Percentiles rank a stretch among this genome's conserved stretches.
phyloP scores from a whole-genome alignment of 2,888 invertebrate species.

The Leptura quadrifasciata region DNA sequence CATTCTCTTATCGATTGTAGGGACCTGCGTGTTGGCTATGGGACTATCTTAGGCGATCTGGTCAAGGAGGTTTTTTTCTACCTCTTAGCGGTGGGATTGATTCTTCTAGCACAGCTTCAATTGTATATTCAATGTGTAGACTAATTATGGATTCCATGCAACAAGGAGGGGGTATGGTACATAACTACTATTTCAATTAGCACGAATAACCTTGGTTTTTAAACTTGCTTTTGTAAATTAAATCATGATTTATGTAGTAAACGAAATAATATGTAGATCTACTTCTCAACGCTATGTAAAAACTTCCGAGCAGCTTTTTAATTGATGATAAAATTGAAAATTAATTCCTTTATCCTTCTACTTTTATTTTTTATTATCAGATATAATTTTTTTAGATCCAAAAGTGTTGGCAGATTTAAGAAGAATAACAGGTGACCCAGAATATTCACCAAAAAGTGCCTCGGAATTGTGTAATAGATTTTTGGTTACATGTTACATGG shows the following conservation, averaged over 20 bases:
- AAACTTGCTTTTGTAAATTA: no score
- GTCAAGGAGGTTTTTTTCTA: slow-evolving; percentile 97
- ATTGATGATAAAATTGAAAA: no score
- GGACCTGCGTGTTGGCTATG: slow-evolving; percentile 99
- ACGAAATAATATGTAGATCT: no score
- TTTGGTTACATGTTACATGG: slow-evolving; percentile 98
- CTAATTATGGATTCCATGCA: slow-evolving; percentile 87
- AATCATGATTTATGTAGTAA: no score
- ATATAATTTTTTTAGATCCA: slow-evolving; percentile 75
- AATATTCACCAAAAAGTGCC: slow-evolving; percentile 88
- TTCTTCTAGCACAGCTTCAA: slow-evolving; percentile 94
- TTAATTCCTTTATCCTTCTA: no score
- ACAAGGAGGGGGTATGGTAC: slow-evolving; percentile 79
- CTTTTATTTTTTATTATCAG: not conserved
- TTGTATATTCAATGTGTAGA: slow-evolving; percentile 96
- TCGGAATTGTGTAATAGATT: slow-evolving; percentile 91
- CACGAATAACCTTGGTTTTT: no score
- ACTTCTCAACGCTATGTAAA: no score
- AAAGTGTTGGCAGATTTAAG: slow-evolving; percentile 89
- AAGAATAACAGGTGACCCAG: slow-evolving; percentile 88
- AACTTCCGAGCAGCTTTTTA: no score
- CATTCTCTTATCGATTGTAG: slow-evolving; percentile 63
- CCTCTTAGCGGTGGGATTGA: slow-evolving; percentile 98
- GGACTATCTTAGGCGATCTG: slow-evolving; percentile 95
- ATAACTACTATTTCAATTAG: not conserved